Evolutionary conservation across 1,140 invertebrate species (phyloP).

Genomic region (Drosophila ercepeae): DNA sequence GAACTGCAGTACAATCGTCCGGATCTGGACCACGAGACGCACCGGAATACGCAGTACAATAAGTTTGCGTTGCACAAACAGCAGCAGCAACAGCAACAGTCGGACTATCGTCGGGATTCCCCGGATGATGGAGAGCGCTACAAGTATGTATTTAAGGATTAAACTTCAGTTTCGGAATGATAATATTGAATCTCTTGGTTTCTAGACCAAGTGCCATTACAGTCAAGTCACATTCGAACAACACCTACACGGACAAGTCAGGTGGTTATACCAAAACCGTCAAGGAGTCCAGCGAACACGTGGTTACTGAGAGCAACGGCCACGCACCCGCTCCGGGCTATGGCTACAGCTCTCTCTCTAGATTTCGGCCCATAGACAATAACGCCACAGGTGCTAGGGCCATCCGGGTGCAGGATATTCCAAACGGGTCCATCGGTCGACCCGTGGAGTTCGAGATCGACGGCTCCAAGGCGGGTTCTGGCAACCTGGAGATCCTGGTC

Average conservation of each 20-base stretch:
- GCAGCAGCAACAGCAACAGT: constrained; percentile 57
- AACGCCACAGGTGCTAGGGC: constrained; percentile 87
- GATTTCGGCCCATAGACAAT: constrained; percentile 81
- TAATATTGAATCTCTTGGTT: background rate
- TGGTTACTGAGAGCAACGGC: constrained; percentile 77
- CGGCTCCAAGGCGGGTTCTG: constrained; percentile 96
- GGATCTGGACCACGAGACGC: constrained; percentile 85
- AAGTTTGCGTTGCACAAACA: constrained; percentile 84
- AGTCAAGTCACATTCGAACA: constrained; percentile 82
- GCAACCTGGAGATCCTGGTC: constrained; percentile 98
- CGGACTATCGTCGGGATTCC: constrained; percentile 67
- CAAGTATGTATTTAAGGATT: constrained; percentile 49
- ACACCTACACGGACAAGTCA: constrained; percentile 74
- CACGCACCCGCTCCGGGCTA: constrained; percentile 45
- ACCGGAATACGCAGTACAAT: constrained; percentile 86
- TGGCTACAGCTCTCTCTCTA: constrained; percentile 73
- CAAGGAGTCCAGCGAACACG: constrained; percentile 80
- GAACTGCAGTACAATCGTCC: constrained; percentile 83
- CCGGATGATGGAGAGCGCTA: constrained; percentile 77
- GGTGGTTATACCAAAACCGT: constrained; percentile 81
- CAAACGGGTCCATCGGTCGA: constrained; percentile 93
- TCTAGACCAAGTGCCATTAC: constrained; percentile 83
- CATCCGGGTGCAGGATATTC: constrained; percentile 93
- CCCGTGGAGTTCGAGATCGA: constrained; percentile 99
- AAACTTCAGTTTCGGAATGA: background rate